Base-by-base conservation (phyloP, 2,797 vertebrate genomes). In the Rhinophrynus dorsalis region DNA sequence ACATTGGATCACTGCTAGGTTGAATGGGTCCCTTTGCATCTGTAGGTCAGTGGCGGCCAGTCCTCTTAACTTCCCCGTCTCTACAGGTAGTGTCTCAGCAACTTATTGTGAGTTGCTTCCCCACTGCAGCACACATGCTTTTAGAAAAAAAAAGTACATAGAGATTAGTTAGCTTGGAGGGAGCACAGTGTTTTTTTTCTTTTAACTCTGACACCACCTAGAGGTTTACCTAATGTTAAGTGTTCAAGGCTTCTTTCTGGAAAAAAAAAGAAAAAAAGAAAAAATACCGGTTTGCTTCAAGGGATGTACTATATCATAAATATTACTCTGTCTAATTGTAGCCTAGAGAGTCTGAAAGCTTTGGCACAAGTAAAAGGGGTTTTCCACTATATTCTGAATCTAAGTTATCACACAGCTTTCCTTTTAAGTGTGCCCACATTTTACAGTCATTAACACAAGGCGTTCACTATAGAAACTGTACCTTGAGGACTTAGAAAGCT, bases 241-340 rank as follows among this genome's bases (percentile, higher is more conserved):
- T 33, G 15, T 48, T 56, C 61, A 30, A 58, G 20, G 29, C n/a
- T 65, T 30, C 44, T 42, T 58, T 57, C n/a, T 48, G 50, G 33
- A 21, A 3, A 3, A 17, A 10, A 18, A 21, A 30, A 30, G 10
- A 64, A 23, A 51, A 55, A 62, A 58, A 42, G 59, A 66, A 59
- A 45, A 66, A 66, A 65, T 59, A 73, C 61, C 61, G 62, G 69
- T 73, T 73, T 73, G 69, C 69, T 73, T 32, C 30, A 44, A 73
- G 69, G 69, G 69, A 65, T 73, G 45, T 73, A 59, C 55, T 59
- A 26, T 51, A 66, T 66, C 69, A 73, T 73, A 66, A 73, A 73
- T 58, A 51, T 58, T 47, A 42, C 33, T 59, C 69, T 73, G 61
- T 66, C 64, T 66, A 59, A 66, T 66, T 73, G 61, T 65, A 73